Evolutionary conservation across 2,888 invertebrate genomes (phyloP).

Genomic region (Papilio elwesi): DNA sequence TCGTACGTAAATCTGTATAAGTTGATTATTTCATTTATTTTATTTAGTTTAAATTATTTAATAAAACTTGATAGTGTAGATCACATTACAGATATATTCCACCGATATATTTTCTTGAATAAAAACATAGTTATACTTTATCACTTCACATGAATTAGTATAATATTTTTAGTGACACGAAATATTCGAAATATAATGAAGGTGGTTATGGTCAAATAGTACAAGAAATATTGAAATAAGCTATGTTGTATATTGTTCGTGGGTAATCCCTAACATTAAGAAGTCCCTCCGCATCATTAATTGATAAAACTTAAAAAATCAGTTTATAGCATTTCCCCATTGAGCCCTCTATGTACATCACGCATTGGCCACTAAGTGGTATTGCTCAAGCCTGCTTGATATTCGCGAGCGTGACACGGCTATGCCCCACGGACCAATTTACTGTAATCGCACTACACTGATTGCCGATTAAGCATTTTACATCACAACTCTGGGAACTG

Average conservation of each 20-base stretch:
- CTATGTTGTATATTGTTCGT: too few relatives aligned
- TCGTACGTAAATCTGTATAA: slow-evolving; percentile 14
- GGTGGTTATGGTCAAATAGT: too few relatives aligned
- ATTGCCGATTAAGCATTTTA: slow-evolving; percentile 79
- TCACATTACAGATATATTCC: too few relatives aligned
- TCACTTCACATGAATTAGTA: too few relatives aligned
- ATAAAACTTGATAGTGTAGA: too few relatives aligned
- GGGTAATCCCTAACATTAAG: too few relatives aligned
- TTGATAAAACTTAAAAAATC: slow-evolving; percentile 24
- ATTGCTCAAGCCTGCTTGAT: slow-evolving; percentile 75
- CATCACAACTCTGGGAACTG: slow-evolving; percentile 80
- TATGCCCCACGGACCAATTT: slow-evolving; percentile 74
- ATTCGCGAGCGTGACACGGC: slow-evolving; percentile 78
- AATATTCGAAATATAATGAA: too few relatives aligned
- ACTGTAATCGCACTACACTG: slow-evolving; percentile 72
- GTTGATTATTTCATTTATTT: slow-evolving; percentile 14
- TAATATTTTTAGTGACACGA: too few relatives aligned
- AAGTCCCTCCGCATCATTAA: too few relatives aligned
- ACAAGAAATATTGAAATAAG: too few relatives aligned
- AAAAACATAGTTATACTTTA: too few relatives aligned
- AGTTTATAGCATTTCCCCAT: slow-evolving; percentile 44
- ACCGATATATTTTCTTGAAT: too few relatives aligned
- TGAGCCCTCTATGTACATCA: slow-evolving; percentile 55
- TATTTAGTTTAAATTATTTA: background rate
- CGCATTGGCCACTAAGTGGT: slow-evolving; percentile 72